Evolutionary conservation across 2,888 invertebrate genomes (phyloP).

Genomic region (Pandemis corylana): DNA sequence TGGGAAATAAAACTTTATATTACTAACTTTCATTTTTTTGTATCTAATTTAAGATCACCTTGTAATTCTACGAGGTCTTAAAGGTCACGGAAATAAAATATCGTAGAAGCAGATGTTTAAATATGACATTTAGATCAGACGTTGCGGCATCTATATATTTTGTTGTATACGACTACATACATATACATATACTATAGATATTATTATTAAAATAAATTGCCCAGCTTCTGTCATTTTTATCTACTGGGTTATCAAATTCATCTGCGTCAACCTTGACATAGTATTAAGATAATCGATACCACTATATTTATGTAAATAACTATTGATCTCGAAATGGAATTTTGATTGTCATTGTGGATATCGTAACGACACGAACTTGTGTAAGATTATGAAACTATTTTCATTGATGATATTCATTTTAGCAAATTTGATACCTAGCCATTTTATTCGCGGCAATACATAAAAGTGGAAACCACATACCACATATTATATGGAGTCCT

Average conservation of each 20-base stretch:
- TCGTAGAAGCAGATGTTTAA: not conserved
- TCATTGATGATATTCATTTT: constrained; percentile 1
- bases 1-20: not conserved
- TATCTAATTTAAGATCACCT: not conserved
- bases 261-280: constrained; percentile 31
- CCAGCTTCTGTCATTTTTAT: constrained; percentile 14
- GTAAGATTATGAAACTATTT: constrained; percentile 23
- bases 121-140: constrained; percentile 6
- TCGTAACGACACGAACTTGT: constrained; percentile 21
- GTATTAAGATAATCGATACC: constrained; percentile 9
- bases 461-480: not conserved
- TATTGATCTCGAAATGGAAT: constrained; percentile 9
- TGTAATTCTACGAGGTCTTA: not conserved
- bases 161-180: not conserved
- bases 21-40: not conserved
- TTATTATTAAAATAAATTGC: not conserved
- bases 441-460: not conserved
- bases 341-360: constrained; percentile 12
- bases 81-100: not conserved
- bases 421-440: not conserved
- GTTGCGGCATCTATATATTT: not conserved
- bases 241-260: constrained; percentile 14
- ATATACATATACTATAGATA: not conserved
- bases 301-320: constrained; percentile 24
- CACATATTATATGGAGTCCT: not conserved